A percentile compares a stretch with the other conserved stretches of the same genome.
phyloP scores from a whole-genome alignment of 2,797 vertebrate genomes.

The Eremophila alpestris region DNA sequence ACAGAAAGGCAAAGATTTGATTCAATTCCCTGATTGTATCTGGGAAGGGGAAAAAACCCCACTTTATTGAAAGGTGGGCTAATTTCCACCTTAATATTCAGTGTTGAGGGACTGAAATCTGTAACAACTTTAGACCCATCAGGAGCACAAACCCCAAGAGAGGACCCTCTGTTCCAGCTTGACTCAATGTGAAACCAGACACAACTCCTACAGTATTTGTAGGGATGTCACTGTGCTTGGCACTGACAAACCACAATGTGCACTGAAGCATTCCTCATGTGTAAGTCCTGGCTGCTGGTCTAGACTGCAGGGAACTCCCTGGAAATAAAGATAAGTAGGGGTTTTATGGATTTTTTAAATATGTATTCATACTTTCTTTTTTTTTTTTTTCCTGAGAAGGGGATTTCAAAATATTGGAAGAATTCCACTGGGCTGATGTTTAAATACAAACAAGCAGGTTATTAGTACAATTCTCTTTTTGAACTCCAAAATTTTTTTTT shows the following conservation, averaged over 20 bases:
- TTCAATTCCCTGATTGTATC: background rate
- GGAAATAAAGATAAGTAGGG: background rate
- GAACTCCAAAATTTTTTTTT: background rate
- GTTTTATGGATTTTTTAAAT: rapidly evolving
- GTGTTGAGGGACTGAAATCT: background rate
- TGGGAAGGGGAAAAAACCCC: background rate
- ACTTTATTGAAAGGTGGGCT: background rate
- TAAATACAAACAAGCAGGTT: background rate
- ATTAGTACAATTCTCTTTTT: background rate
- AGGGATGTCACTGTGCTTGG: background rate
- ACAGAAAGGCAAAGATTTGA: conserved; percentile 1
- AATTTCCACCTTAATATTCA: background rate
- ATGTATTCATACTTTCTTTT: rapidly evolving
- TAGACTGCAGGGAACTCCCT: background rate
- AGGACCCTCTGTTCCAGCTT: background rate
- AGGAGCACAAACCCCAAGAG: background rate
- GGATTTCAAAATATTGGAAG: background rate
- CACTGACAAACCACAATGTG: background rate
- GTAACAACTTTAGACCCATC: background rate
- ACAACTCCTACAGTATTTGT: background rate
- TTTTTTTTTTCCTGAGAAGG: background rate
- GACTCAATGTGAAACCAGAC: background rate
- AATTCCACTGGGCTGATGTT: background rate
- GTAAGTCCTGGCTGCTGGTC: background rate
- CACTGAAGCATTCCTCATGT: background rate